Percentiles rank a stretch among this genome's conserved stretches.
phyloP scores from a whole-genome alignment of 2,113 vertebrate genomes.

The Megaleporinus macrocephalus region DNA sequence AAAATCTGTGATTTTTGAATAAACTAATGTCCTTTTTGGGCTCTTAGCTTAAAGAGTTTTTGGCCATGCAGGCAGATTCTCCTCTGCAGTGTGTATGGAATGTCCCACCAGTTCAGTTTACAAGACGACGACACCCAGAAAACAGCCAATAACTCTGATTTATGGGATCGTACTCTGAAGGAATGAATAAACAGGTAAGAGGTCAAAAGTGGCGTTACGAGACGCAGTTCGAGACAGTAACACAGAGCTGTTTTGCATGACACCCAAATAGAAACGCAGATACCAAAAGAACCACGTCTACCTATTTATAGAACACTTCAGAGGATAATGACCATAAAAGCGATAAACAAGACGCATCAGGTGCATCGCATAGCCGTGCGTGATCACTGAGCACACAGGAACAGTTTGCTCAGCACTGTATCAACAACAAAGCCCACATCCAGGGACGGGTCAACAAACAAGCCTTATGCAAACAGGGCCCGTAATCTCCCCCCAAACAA shows the following conservation, averaged over 20 bases:
- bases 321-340: not conserved
- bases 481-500: not conserved
- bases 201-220: not conserved
- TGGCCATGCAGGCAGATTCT: not conserved
- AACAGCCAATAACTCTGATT: not conserved
- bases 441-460: not conserved
- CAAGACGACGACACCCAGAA: not conserved
- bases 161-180: not conserved
- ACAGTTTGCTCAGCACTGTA: not conserved
- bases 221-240: not conserved
- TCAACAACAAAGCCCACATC: constrained; percentile 1
- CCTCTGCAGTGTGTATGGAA: not conserved
- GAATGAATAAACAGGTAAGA: not conserved
- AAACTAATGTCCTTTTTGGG: too few species aligned
- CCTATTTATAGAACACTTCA: not conserved
- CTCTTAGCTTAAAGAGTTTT: not conserved
- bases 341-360: not conserved
- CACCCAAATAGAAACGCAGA: not conserved
- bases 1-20: too few species aligned
- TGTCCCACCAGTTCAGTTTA: not conserved
- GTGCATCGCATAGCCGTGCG: not conserved
- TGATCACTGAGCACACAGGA: not conserved
- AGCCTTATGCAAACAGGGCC: not conserved
- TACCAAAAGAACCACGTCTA: not conserved
- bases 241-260: not conserved